Evolutionary conservation across 1,140 invertebrate genomes (phyloP).

Genomic region (Caerostris darwini): DNA sequence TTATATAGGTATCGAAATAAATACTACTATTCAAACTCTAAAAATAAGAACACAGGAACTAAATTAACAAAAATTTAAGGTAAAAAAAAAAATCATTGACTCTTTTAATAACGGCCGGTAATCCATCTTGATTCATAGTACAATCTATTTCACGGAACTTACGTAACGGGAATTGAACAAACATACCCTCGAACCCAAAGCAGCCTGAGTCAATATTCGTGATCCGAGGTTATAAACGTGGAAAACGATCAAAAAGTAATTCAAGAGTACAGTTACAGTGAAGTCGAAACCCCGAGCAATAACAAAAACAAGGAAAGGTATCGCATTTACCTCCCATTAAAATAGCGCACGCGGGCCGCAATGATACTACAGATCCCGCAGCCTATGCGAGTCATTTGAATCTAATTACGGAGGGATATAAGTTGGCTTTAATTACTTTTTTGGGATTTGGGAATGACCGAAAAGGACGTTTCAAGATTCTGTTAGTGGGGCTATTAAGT

Average conservation of each 20-base stretch:
- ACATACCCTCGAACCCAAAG: neutral
- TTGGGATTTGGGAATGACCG: conserved; percentile 11
- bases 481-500: conserved; percentile 28
- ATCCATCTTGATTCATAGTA: too few species aligned
- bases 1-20: too few species aligned
- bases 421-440: conserved; percentile 71
- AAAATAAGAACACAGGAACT: too few species aligned
- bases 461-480: neutral
- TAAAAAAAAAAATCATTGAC: too few species aligned
- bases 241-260: conserved; percentile 65
- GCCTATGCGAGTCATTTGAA: conserved; percentile 57
- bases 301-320: conserved; percentile 29
- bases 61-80: too few species aligned
- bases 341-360: neutral
- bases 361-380: neutral
- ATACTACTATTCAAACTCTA: too few species aligned
- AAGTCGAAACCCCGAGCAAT: neutral
- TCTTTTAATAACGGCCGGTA: too few species aligned
- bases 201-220: neutral
- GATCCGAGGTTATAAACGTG: conserved; percentile 40
- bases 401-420: conserved; percentile 60
- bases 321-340: conserved; percentile 34
- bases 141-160: too few species aligned
- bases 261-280: neutral
- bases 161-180: neutral